A percentile compares a stretch with the other conserved stretches of the same genome.
These are phyloP conservation scores for Agrotis segetum DNA, from an alignment of 2,888 invertebrate species.

Conservation along the genomic window DNA sequence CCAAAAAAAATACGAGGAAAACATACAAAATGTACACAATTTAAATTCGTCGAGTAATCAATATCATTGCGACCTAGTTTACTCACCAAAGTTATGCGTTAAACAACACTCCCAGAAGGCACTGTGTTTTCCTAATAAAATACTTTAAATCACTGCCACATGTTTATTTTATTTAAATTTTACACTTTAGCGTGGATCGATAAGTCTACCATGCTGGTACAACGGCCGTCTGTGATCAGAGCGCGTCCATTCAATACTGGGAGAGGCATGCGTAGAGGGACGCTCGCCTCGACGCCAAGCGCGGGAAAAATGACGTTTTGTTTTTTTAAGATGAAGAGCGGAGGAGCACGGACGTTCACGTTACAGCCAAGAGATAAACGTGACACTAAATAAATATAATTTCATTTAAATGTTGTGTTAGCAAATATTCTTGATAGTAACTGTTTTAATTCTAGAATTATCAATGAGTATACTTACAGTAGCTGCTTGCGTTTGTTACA, in stretches of 20 bases:
- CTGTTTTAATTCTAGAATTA: slow-evolving; percentile 33
- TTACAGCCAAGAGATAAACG: slow-evolving; percentile 60
- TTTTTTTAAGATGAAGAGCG: slow-evolving; percentile 66
- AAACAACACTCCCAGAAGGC: slow-evolving; percentile 78
- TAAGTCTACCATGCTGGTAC: slow-evolving; percentile 78
- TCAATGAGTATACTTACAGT: slow-evolving; percentile 38
- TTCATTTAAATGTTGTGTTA: slow-evolving; percentile 14
- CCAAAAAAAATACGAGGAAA: slow-evolving; percentile 60
- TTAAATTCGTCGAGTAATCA: slow-evolving; percentile 63
- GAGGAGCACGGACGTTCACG: slow-evolving; percentile 46
- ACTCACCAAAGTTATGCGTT: slow-evolving; percentile 77
- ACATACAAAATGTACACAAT: slow-evolving; percentile 61
- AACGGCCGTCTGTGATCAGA: slow-evolving; percentile 74
- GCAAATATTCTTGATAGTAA: slow-evolving; percentile 34
- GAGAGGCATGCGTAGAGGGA: slow-evolving; percentile 84
- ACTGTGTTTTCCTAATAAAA: slow-evolving; percentile 73
- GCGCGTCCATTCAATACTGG: slow-evolving; percentile 86
- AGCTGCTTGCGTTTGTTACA: slow-evolving; percentile 12
- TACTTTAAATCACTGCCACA: slow-evolving; percentile 76
- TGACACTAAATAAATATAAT: slow-evolving; percentile 39
- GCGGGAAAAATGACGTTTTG: slow-evolving; percentile 86
- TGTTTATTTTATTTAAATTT: slow-evolving; percentile 78
- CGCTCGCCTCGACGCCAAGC: slow-evolving; percentile 71
- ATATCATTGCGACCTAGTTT: slow-evolving; percentile 73
- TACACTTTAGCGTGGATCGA: slow-evolving; percentile 84